phyloP scores from a whole-genome alignment of 2,888 invertebrate species.

The Pharmacophagus antenor region DNA sequence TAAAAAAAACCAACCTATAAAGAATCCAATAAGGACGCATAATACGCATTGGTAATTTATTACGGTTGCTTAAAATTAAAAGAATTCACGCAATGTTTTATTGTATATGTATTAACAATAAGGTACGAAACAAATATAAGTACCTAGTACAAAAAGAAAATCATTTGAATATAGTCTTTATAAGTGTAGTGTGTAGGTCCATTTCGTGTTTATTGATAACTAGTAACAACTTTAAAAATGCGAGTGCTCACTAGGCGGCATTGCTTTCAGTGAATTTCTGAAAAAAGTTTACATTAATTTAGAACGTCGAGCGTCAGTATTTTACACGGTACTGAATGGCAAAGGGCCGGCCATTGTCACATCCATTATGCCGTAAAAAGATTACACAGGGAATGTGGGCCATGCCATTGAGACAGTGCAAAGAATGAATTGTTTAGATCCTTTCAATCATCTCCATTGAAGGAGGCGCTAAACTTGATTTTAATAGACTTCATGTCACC shows the following conservation, averaged over 20 bases:
- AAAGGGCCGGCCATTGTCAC: constrained; percentile 62
- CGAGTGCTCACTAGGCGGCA: constrained; percentile 64
- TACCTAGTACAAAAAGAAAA: constrained; percentile 49
- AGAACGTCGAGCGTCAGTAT: constrained; percentile 58
- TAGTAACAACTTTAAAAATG: constrained; percentile 33
- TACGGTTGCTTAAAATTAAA: constrained; percentile 58
- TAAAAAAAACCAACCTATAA: constrained; percentile 52
- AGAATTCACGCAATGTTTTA: constrained; percentile 50
- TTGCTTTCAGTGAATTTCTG: constrained; percentile 60
- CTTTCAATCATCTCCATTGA: constrained; percentile 77
- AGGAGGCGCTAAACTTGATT: constrained; percentile 73
- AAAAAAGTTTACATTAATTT: constrained; percentile 74
- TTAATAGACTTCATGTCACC: constrained; percentile 79
- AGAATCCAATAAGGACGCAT: constrained; percentile 42
- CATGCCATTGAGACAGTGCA: constrained; percentile 64
- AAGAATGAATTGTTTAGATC: constrained; percentile 73
- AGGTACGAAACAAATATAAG: constrained; percentile 61
- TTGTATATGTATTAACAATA: constrained; percentile 59
- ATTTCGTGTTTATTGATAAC: background rate
- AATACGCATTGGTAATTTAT: constrained; percentile 63
- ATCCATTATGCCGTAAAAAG: constrained; percentile 68
- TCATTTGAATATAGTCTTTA: constrained; percentile 35
- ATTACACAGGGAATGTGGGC: constrained; percentile 72
- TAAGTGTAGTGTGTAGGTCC: constrained; percentile 22
- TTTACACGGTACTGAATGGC: constrained; percentile 62